Percentiles rank a stretch among this genome's conserved stretches.
Conservation (phyloP, 2,113 vertebrate genomes). For the Bubo bubo region DNA sequence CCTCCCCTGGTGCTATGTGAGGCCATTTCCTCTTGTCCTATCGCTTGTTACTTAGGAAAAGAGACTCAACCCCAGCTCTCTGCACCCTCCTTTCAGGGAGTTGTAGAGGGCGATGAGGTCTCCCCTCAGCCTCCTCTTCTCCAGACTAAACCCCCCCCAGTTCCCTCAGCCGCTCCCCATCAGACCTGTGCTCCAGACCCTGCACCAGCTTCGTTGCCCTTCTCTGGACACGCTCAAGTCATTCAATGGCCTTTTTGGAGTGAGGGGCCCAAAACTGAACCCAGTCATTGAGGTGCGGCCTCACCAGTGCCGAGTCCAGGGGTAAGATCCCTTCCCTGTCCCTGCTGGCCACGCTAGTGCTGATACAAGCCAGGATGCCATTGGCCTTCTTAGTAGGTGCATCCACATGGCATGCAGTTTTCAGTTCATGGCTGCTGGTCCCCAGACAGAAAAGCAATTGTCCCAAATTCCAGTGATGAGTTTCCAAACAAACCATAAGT, state of each 20-base stretch:
- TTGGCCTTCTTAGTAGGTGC: not conserved
- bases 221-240: not conserved
- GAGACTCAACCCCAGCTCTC: fast-evolving
- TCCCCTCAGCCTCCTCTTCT: not conserved
- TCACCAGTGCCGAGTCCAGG: no score
- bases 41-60: not conserved
- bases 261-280: not conserved
- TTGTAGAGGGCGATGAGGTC: fast-evolving
- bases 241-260: not conserved
- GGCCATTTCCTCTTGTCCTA: not conserved
- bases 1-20: not conserved
- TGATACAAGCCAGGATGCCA: not conserved
- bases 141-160: not conserved
- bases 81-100: not conserved
- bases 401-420: not conserved
- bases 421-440: not conserved
- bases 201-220: fast-evolving
- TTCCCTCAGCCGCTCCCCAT: fast-evolving
- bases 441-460: not conserved
- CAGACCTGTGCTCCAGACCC: not conserved
- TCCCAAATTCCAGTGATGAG: not conserved
- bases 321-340: no score
- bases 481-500: not conserved
- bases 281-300: no score
- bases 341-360: no score